These are phyloP conservation scores for Campaea margaritaria DNA, from an alignment of 2,888 invertebrate genomes.

Conservation along the genomic window DNA sequence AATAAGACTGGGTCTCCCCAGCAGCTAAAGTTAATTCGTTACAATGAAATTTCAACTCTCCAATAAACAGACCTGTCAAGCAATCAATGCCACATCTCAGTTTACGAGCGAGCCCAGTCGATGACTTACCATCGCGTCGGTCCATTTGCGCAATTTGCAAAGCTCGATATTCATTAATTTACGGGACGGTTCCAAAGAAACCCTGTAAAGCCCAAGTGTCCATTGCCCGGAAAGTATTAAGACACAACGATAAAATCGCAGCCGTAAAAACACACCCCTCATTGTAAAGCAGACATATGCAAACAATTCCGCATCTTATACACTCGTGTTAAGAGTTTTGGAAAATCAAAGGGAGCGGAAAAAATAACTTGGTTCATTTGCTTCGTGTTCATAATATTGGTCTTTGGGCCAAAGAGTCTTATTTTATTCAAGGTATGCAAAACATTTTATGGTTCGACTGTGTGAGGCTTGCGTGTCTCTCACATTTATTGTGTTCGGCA, in stretches of 20 bases:
- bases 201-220: conserved; percentile 60
- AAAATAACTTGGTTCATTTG: conserved; percentile 59
- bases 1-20: background rate
- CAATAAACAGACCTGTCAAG: conserved; percentile 20
- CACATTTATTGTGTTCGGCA: conserved; percentile 53
- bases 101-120: conserved; percentile 57
- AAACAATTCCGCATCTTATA: conserved; percentile 45
- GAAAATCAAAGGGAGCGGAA: conserved; percentile 44
- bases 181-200: conserved; percentile 70
- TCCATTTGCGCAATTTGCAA: conserved; percentile 61
- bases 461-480: conserved; percentile 61
- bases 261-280: conserved; percentile 41
- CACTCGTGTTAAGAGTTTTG: conserved; percentile 35
- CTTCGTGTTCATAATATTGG: conserved; percentile 61
- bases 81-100: conserved; percentile 46
- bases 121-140: conserved; percentile 56
- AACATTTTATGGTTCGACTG: conserved; percentile 68
- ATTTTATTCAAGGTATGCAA: conserved; percentile 66
- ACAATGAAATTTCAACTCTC: background rate
- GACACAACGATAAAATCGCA: conserved; percentile 48
- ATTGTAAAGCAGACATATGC: conserved; percentile 27
- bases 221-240: conserved; percentile 55
- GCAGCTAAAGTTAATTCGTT: background rate
- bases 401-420: conserved; percentile 55
- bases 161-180: conserved; percentile 72